These are phyloP conservation scores for Panthera tigris DNA, from an alignment of 2,113 vertebrate genomes.

Conservation along the genomic window DNA sequence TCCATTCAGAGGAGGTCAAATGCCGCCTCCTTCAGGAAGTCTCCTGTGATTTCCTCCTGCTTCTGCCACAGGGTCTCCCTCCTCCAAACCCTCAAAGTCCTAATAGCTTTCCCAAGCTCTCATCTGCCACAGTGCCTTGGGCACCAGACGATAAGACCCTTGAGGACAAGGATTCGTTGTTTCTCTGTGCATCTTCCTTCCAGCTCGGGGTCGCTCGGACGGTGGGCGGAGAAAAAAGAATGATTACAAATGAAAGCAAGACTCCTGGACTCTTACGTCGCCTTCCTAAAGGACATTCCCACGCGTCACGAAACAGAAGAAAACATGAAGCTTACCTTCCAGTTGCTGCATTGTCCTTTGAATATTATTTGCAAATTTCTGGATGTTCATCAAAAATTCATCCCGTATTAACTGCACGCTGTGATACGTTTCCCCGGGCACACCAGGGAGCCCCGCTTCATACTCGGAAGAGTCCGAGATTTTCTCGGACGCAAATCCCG, in stretches of 20 bases:
- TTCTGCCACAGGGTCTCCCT: not conserved
- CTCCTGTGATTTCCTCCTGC: not conserved
- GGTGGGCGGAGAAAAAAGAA: not conserved
- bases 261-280: not conserved
- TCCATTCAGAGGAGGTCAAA: not conserved
- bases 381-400: slow-evolving; percentile 86
- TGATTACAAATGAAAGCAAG: not conserved
- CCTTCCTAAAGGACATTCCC: not conserved
- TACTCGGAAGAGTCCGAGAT: accelerated
- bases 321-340: slow-evolving; percentile 79
- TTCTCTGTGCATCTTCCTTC: not conserved
- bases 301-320: no score
- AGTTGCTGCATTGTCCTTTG: slow-evolving; percentile 85
- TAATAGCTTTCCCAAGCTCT: not conserved
- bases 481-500: slow-evolving; percentile 34
- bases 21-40: not conserved
- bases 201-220: not conserved
- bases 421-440: slow-evolving; percentile 29
- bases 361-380: slow-evolving; percentile 85
- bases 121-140: not conserved
- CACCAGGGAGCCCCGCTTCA: not conserved
- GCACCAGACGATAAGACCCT: not conserved
- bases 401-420: slow-evolving; percentile 75
- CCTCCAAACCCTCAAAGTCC: not conserved
- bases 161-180: not conserved